Evolutionary conservation across 2,888 invertebrate species (phyloP), one percentile per base, ranked within the genome.

Genomic region (Eledona agricola): DNA sequence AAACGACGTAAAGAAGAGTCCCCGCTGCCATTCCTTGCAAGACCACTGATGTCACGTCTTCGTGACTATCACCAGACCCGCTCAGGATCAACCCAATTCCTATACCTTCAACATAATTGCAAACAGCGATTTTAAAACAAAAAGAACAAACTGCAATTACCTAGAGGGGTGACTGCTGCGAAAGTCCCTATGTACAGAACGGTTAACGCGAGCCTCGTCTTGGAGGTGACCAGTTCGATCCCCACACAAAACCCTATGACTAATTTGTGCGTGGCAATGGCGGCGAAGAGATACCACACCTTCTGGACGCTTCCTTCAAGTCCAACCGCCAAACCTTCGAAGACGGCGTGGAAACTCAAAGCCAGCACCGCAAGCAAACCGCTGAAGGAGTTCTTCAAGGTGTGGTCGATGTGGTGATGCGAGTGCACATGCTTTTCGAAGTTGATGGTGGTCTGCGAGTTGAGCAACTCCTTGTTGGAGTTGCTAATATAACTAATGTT

Each of bases 1-100:
- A 89, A 1, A 89, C 89, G 6, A 91, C 88, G 76, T 89, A 90
- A 6, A 90, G 76, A 37, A 90, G 81, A 0, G 90, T 90, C 3
- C 90, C 90, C 35, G 87, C 86, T 0, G 90, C 89, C 78, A 90
- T 81, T 3, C 88, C 88, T 72, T 89, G 87, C 1, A 84, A 75
- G 10, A 83, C 78, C 2, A 82, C 79, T 3, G 81, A 80, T 0
- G 79, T 77, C 0, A 80, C 73, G 43, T 76, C 72, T 35, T 72
- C 71, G 22, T 72, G 63, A 2, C 71, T 70, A 16, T 69, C 66
- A 31, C 66, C 70, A 6, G 74, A 73, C 29, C 77, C 78, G 57
- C 78, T 78, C 11, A 84, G 70, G 1, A 78, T 74, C 7, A 88
- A 78, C 0, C 88, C 88, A 11, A 83, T 77, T 4, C 80, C 82